phyloP scores from a whole-genome alignment of 2,113 vertebrate genomes.

The Aphelocoma coerulescens region DNA sequence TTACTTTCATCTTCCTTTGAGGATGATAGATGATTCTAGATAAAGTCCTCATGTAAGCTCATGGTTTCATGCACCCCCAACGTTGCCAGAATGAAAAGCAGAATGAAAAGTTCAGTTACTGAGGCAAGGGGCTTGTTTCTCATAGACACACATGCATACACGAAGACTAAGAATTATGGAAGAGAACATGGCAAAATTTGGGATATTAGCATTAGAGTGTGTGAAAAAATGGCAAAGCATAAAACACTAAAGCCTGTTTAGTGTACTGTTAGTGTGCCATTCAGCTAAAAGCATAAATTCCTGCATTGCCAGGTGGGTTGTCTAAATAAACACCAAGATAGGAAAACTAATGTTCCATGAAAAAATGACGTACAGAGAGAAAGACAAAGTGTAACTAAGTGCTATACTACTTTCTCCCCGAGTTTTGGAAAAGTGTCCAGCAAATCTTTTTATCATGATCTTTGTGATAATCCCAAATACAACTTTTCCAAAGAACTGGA shows the following conservation, averaged over 20 bases:
- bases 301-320: neutral
- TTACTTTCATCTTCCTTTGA: neutral
- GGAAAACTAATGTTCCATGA: neutral
- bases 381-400: neutral
- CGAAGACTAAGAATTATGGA: neutral
- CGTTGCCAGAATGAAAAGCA: neutral
- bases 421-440: neutral
- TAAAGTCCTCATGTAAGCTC: neutral
- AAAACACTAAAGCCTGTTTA: neutral
- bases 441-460: neutral
- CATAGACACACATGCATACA: rapidly evolving
- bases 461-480: neutral
- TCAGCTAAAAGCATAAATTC: neutral
- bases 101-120: neutral
- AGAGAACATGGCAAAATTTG: neutral
- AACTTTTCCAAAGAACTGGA: neutral
- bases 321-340: neutral
- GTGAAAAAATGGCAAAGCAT: neutral
- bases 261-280: neutral
- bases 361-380: neutral
- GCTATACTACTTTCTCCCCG: neutral
- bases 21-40: neutral
- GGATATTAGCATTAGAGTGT: neutral
- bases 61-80: neutral
- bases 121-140: neutral